phyloP scores from a whole-genome alignment of 2,888 invertebrate species.

The Ennomos erosarius region DNA sequence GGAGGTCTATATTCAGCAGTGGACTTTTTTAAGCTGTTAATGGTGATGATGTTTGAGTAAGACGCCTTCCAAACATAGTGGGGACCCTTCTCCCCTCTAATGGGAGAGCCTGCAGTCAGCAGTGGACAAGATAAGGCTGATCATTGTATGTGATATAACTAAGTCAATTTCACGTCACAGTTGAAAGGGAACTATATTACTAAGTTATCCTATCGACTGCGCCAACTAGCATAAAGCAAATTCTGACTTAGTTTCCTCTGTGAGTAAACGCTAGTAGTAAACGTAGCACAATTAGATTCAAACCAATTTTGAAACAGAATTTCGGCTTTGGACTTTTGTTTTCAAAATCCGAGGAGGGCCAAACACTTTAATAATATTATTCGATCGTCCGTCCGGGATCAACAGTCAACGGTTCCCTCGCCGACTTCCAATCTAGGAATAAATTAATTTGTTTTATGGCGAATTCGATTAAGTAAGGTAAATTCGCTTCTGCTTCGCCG shows the following conservation, averaged over 20 bases:
- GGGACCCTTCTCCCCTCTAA: no score
- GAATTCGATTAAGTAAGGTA: constrained; percentile 35
- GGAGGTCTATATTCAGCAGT: no score
- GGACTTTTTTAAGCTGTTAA: no score
- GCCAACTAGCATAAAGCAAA: constrained; percentile 1
- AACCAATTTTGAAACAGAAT: constrained; percentile 14
- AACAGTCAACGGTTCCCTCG: constrained; percentile 14
- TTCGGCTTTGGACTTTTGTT: constrained; percentile 12
- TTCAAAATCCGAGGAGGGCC: constrained; percentile 18
- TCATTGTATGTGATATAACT: no score
- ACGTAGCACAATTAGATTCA: constrained; percentile 9
- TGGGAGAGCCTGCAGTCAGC: no score
- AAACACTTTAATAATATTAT: constrained; percentile 24
- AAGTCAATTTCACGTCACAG: no score
- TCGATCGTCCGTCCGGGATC: constrained; percentile 22
- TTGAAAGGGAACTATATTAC: no score
- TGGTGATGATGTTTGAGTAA: no score
- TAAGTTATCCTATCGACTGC: not conserved
- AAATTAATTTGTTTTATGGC: constrained; percentile 29
- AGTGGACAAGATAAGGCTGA: no score
- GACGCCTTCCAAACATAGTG: no score
- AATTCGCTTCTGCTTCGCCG: constrained; percentile 22
- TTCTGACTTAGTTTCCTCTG: not conserved
- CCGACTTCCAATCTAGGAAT: constrained; percentile 26
- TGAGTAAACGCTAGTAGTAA: not conserved